phyloP scores from a whole-genome alignment of 2,113 vertebrate genomes.

The Callipepla squamata region DNA sequence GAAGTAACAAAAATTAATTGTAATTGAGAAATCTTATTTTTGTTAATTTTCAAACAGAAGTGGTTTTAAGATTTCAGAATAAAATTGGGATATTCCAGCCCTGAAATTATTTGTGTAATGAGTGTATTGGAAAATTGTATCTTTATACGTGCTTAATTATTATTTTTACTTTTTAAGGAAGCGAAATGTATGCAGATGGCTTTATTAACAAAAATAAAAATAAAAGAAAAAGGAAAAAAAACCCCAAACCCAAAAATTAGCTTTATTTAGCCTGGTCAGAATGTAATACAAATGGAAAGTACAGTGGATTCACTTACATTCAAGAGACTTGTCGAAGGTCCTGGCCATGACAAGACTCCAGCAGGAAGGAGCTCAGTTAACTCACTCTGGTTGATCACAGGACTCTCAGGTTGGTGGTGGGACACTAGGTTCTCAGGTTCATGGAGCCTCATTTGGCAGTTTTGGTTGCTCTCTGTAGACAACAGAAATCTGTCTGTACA shows the following conservation, averaged over 20 bases:
- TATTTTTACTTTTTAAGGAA: not conserved
- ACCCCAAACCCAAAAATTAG: not conserved
- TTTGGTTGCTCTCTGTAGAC: not conserved
- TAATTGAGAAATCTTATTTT: not conserved
- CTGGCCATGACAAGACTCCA: not conserved
- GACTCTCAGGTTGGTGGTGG: not conserved
- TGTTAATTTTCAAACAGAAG: not conserved
- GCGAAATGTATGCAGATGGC: accelerated
- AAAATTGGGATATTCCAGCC: not conserved
- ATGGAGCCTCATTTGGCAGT: not conserved
- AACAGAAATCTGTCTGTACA: not conserved
- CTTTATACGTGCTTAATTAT: not conserved
- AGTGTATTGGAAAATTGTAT: not conserved
- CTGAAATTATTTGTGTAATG: not conserved
- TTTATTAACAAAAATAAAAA: not conserved
- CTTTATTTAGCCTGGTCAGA: not conserved
- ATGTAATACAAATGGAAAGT: not conserved
- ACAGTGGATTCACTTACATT: not conserved
- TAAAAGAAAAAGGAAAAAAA: too few species aligned
- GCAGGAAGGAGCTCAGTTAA: not conserved
- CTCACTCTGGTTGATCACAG: not conserved
- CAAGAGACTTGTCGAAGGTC: not conserved
- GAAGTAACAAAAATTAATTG: not conserved
- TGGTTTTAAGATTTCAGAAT: not conserved
- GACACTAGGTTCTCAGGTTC: not conserved